Evolutionary conservation across 2,113 vertebrate genomes (phyloP), one percentile per base, ranked within the genome.

Genomic region (Megaceryle torquata): DNA sequence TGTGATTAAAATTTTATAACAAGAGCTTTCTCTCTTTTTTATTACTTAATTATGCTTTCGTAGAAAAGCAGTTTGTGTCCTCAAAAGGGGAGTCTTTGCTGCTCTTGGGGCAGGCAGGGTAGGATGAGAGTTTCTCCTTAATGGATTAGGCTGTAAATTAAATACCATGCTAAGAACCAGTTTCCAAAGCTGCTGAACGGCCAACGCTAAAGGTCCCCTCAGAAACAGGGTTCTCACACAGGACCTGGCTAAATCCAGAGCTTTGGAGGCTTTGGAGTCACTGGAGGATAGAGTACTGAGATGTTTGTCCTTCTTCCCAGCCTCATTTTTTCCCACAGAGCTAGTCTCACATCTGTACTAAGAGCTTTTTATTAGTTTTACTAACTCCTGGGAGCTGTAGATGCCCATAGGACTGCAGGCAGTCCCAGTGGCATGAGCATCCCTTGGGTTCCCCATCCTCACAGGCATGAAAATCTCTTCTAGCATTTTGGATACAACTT

Each of bases 1-100:
- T 33, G 61, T 74, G 85, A 96, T 96, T 94, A 91, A 96, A 91
- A 70, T 83, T 89, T 92, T 83, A 94, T 92, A 88, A 67, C 6
- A 33, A 93, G 64, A 68, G 64, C 93, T 95, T 96, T 92, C 80
- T 88, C 83, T 80, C 51, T 78, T 41, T 82, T 35, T 39, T 44
- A 90, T 87, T 83, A 81, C 4, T 6, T 82, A 86, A 95, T 74
- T 54, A 26, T 89, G 39, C 77, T 96, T 90, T 90, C 84, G 35
- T 88, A 93, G 95, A 84, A 93, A 97, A 88, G 64, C 81, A 44
- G 82, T 86, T 94, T 88, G 19, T 76, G 68, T 95, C 75, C 82
- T 70, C 60, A 70, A 60, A 83, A 89, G 71, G 44, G 60, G 53
- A 84, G 76, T 87, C 82, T 92, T 50, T 61, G 74, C 88, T 87